Percentiles rank a stretch among this genome's conserved stretches.
These are phyloP conservation scores for Pavo muticus DNA, from an alignment of 2,113 vertebrate species.

Conservation along the genomic window DNA sequence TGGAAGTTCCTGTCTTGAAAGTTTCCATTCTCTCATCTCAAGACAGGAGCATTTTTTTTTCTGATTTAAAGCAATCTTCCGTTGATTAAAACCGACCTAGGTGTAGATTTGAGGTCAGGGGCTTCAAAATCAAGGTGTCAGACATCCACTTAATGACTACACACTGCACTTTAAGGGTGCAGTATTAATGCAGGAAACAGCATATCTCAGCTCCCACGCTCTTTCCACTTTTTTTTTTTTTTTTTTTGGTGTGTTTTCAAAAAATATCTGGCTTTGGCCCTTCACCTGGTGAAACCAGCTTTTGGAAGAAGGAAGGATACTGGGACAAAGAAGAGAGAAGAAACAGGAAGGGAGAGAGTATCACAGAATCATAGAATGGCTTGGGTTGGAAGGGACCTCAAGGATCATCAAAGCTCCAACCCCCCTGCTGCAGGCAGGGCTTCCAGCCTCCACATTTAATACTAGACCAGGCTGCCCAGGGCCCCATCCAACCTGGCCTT, in stretches of 20 bases:
- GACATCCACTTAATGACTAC: neutral
- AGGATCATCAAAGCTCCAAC: too few relatives aligned
- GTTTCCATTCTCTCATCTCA: neutral
- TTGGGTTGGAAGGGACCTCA: too few relatives aligned
- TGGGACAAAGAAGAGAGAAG: too few relatives aligned
- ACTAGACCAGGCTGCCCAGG: too few relatives aligned
- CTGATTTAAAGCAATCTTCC: neutral
- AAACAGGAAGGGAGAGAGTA: too few relatives aligned
- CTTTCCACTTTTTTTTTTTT: neutral
- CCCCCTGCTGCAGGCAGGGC: too few relatives aligned
- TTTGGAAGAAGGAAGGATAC: neutral
- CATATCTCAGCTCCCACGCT: neutral
- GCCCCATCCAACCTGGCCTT: too few relatives aligned
- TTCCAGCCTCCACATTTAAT: too few relatives aligned
- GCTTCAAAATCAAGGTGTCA: neutral
- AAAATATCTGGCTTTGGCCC: neutral
- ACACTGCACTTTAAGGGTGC: neutral
- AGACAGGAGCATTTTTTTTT: neutral
- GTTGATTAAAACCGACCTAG: neutral
- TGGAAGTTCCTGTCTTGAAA: neutral
- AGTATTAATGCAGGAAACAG: neutral
- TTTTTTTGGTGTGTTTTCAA: neutral
- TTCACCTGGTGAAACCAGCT: neutral
- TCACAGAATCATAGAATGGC: too few relatives aligned
- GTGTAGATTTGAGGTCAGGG: neutral